phyloP scores from a whole-genome alignment of 2,888 invertebrate species.

The Watsonalla cultraria region DNA sequence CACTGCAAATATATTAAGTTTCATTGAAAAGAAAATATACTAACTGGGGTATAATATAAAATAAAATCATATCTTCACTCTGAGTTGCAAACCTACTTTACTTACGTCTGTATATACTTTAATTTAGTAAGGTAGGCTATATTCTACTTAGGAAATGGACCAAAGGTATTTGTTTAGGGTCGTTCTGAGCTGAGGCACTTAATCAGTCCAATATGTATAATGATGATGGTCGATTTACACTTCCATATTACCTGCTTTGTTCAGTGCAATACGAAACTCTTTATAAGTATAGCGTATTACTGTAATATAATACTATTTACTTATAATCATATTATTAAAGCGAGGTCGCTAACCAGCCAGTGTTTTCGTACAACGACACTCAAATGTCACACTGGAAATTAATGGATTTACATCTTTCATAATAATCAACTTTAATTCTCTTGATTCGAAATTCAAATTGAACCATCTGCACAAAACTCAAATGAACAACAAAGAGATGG shows the following conservation, averaged over 20 bases:
- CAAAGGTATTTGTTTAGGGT: not conserved
- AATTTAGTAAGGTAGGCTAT: not conserved
- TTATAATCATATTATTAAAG: too few species aligned
- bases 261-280: constrained; percentile 28
- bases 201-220: too few species aligned
- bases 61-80: constrained; percentile 27
- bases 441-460: too few species aligned
- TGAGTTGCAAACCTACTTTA: constrained; percentile 24
- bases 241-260: not conserved
- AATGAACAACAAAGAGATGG: constrained; percentile 23
- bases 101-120: not conserved
- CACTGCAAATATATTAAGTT: constrained; percentile 10
- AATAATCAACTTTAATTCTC: too few species aligned
- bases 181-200: too few species aligned
- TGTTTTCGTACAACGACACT: constrained; percentile 32
- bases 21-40: constrained; percentile 13
- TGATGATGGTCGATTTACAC: not conserved
- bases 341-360: constrained; percentile 53
- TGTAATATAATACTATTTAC: too few species aligned
- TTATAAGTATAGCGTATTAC: too few species aligned
- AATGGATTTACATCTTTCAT: not conserved
- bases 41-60: constrained; percentile 19
- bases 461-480: too few species aligned
- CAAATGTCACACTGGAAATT: constrained; percentile 13
- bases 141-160: not conserved